Base-by-base conservation (phyloP, 2,797 vertebrate species). In the Nannoperca australis region DNA sequence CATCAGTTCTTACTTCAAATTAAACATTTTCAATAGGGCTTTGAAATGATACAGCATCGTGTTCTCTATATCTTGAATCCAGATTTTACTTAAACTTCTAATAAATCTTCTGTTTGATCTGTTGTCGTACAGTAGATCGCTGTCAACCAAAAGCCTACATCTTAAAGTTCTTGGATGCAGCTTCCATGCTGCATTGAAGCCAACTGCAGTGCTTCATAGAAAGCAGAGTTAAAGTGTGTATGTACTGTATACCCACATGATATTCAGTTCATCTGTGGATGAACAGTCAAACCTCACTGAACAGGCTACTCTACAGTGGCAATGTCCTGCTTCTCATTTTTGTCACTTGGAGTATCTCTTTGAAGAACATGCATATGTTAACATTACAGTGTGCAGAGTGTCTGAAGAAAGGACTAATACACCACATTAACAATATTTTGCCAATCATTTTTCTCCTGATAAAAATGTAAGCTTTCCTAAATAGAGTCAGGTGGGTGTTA, bases 191-290 rank as follows among this genome's bases (percentile, higher is more conserved):
- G 44, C 38, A 58, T 11, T 50, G 3, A 76, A 54, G 49, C 71
- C 11, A 8, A 45, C 18, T 7, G 15, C 13, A 53, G 12, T 40
- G 45, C 13, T 22, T 24, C 15, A 44, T 60, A 44, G 59, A 64
- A 58, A 36, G 22, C 12, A 9, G 3, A 20, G n/a, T 58, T 56
- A n/a, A 56, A 61, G 59, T 38, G 42, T 62, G 3, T 14, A 7
- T 69, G 62, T 15, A 15, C 9, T 50, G 17, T 17, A 18, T 17
- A 5, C 30, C 30, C 24, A 24, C 47, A 34, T 66, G 18, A 32
- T 70, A 78, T 68, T 75, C 20, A 69, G 12, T 60, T 34, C 18
- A 64, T 70, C 14, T 70, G 54, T 34, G 56, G 60, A 56, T 63
- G 27, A 81, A 59, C 63, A 73, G 22, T 7, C 36, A 61, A 68